These are phyloP conservation scores for Sphaerophoria rueppellii DNA, from an alignment of 2,888 invertebrate species.

Conservation along the genomic window DNA sequence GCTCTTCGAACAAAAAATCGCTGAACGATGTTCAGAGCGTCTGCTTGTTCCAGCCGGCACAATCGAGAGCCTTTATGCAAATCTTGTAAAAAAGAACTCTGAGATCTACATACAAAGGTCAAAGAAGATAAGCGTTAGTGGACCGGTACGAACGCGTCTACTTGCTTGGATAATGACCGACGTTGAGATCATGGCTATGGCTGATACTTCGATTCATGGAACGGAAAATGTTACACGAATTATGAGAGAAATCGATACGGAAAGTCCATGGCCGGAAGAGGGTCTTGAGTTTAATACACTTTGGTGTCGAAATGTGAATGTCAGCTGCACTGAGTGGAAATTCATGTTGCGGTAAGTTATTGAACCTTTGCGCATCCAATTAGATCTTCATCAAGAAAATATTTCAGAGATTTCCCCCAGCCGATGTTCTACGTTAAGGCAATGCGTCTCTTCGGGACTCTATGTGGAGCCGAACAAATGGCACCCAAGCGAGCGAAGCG, in stretches of 20 bases:
- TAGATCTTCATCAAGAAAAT: too few relatives aligned
- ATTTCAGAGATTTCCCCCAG: conserved; percentile 93
- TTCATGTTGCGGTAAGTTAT: conserved; percentile 86
- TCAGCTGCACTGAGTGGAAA: conserved; percentile 93
- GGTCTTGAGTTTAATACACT: conserved; percentile 93
- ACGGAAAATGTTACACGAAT: conserved; percentile 87
- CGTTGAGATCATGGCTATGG: conserved; percentile 86
- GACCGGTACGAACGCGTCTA: conserved; percentile 88
- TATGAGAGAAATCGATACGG: conserved; percentile 92
- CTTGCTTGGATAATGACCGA: conserved; percentile 93
- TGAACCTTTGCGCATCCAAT: too few relatives aligned
- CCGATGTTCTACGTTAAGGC: conserved; percentile 93
- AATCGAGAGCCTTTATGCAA: conserved; percentile 94
- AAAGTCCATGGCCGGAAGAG: conserved; percentile 96
- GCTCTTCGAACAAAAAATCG: conserved; percentile 94
- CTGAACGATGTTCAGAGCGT: conserved; percentile 91
- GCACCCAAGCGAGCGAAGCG: conserved; percentile 86
- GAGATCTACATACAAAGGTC: conserved; percentile 97
- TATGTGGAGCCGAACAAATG: conserved; percentile 94
- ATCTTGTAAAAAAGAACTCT: conserved; percentile 94
- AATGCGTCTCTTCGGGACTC: conserved; percentile 93
- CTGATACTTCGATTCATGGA: conserved; percentile 94
- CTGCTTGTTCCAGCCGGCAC: conserved; percentile 90
- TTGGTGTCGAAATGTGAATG: conserved; percentile 95
- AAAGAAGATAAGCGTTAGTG: conserved; percentile 84